phyloP scores from a whole-genome alignment of 2,113 vertebrate genomes.

The Anarhynchus alexandrinus region DNA sequence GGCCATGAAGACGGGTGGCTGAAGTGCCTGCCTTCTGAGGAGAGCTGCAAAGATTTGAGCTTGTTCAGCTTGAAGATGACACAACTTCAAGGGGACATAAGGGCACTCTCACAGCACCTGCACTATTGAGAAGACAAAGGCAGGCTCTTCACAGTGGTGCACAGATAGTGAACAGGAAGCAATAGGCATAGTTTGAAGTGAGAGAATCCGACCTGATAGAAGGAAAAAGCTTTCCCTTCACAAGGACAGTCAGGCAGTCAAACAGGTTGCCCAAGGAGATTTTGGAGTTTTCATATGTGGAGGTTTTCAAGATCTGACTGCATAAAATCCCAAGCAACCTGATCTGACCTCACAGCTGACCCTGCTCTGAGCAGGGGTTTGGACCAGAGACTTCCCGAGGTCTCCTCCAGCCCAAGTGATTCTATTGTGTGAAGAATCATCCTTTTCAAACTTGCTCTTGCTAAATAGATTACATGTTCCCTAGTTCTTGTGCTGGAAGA shows the following conservation, averaged over 20 bases:
- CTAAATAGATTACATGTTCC: neutral
- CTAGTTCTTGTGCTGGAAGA: neutral
- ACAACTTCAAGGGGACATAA: neutral
- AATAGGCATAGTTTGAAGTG: neutral
- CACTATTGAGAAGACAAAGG: neutral
- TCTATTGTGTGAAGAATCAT: neutral
- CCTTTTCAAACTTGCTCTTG: neutral
- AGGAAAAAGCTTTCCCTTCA: neutral
- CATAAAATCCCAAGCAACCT: neutral
- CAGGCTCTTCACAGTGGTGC: neutral
- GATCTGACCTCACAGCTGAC: neutral
- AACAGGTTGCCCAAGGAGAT: neutral
- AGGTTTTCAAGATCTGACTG: neutral
- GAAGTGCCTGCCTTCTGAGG: neutral
- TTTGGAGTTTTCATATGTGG: neutral
- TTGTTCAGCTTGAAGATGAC: neutral
- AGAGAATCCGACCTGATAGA: neutral
- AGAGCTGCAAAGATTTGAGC: neutral
- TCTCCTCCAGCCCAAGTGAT: neutral
- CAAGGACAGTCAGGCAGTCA: neutral
- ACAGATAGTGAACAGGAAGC: neutral
- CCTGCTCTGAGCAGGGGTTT: neutral
- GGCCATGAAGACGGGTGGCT: neutral
- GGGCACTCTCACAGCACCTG: neutral
- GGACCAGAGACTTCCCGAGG: neutral